Conservation (phyloP, 1,140 invertebrate genomes). For the Halictus rubicundus region DNA sequence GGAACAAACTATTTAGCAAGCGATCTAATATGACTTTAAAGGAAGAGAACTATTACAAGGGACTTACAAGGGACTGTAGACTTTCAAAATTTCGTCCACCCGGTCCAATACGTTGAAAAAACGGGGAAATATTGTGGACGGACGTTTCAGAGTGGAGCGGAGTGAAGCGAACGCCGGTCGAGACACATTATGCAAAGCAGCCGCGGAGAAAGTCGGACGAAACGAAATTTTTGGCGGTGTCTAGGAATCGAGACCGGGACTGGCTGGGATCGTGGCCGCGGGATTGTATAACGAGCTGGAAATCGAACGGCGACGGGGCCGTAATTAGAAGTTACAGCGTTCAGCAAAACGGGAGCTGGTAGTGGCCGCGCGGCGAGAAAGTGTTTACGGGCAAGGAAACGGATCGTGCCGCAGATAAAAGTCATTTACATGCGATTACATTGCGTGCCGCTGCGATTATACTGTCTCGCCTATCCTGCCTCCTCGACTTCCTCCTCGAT, state of each 20-base stretch:
- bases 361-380: slow-evolving; percentile 67
- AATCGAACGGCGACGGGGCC: slow-evolving; percentile 52
- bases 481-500: slow-evolving; percentile 21
- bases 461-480: slow-evolving; percentile 31
- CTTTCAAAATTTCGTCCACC: no score
- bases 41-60: no score
- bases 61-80: no score
- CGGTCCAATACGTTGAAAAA: no score
- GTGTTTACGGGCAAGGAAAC: slow-evolving; percentile 74
- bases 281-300: slow-evolving; percentile 62
- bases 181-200: slow-evolving; percentile 43
- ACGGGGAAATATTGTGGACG: background rate
- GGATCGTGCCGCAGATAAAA: slow-evolving; percentile 73
- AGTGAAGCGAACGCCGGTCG: background rate
- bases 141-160: no score
- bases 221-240: slow-evolving; percentile 48
- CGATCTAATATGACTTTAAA: no score
- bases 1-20: no score
- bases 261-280: background rate
- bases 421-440: slow-evolving; percentile 77
- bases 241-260: background rate
- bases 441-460: slow-evolving; percentile 67
- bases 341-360: slow-evolving; percentile 56
- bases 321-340: slow-evolving; percentile 61
- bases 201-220: slow-evolving; percentile 31